Evolutionary conservation across 2,888 invertebrate species (phyloP).

Genomic region (Nudaria mundana): DNA sequence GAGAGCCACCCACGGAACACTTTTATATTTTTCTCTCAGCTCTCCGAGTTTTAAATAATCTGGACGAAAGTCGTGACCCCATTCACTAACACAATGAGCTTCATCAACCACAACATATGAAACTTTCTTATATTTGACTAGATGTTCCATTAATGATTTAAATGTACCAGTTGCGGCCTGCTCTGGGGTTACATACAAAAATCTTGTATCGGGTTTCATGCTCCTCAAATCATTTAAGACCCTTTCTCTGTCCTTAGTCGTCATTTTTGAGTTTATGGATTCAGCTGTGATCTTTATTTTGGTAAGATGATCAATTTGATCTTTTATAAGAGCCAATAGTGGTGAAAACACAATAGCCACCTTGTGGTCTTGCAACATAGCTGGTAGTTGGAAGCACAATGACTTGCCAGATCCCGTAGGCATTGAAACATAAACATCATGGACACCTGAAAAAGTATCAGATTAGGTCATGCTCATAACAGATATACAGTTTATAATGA

Average conservation of each 20-base stretch:
- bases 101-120: slow-evolving; percentile 98
- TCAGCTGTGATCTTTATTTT: slow-evolving; percentile 90
- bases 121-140: slow-evolving; percentile 88
- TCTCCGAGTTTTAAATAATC: slow-evolving; percentile 94
- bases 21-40: slow-evolving; percentile 77
- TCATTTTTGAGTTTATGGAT: slow-evolving; percentile 96
- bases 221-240: slow-evolving; percentile 89
- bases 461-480: too few relatives aligned
- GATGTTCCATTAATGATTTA: slow-evolving; percentile 84
- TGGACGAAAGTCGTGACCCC: slow-evolving; percentile 99
- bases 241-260: slow-evolving; percentile 86
- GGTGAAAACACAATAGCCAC: slow-evolving; percentile 98
- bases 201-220: slow-evolving; percentile 87
- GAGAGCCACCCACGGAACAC: slow-evolving; percentile 93
- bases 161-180: slow-evolving; percentile 92
- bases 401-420: slow-evolving; percentile 99
- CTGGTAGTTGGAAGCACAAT: slow-evolving; percentile 97
- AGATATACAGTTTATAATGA: too few relatives aligned
- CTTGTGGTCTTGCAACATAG: slow-evolving; percentile 88
- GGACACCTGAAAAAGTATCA: slow-evolving; percentile 86
- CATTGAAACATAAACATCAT: slow-evolving; percentile 98
- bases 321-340: slow-evolving; percentile 96
- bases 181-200: slow-evolving; percentile 98
- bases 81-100: slow-evolving; percentile 98
- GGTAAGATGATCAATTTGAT: slow-evolving; percentile 94